Conservation (phyloP, 2,888 invertebrate species). For the Tetragonisca angustula region DNA sequence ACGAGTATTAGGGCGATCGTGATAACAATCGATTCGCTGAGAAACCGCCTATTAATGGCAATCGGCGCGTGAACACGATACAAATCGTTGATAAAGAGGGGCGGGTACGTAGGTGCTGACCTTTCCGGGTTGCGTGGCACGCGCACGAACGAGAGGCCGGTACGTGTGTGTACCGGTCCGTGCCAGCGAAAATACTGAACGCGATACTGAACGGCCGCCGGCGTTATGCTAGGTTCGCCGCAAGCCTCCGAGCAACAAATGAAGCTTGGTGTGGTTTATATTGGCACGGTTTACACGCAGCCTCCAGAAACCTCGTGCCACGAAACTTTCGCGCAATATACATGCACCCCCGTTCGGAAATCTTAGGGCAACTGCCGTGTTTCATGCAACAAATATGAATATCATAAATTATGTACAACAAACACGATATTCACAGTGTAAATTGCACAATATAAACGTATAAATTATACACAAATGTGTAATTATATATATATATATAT, state of each 20-base stretch:
- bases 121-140: slow-evolving; percentile 58
- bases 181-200: slow-evolving; percentile 60
- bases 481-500: no score
- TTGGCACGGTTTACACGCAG: slow-evolving; percentile 49
- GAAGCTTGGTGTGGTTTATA: slow-evolving; percentile 57
- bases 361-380: no score
- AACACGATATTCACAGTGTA: no score
- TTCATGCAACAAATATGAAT: no score
- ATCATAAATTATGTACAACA: no score
- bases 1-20: not conserved
- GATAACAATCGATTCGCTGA: slow-evolving; percentile 2
- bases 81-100: slow-evolving; percentile 9
- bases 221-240: slow-evolving; percentile 1
- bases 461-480: no score
- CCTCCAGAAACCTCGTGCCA: slow-evolving; percentile 3
- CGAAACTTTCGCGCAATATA: not conserved
- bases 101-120: slow-evolving; percentile 46
- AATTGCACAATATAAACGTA: no score
- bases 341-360: no score
- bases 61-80: slow-evolving; percentile 25
- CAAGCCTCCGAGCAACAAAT: slow-evolving; percentile 60
- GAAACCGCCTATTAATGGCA: slow-evolving; percentile 11
- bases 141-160: slow-evolving; percentile 10
- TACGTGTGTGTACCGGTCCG: slow-evolving; percentile 17
- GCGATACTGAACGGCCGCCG: slow-evolving; percentile 11